phyloP scores from a whole-genome alignment of 2,888 invertebrate genomes.

The Diplazon laetatorius region DNA sequence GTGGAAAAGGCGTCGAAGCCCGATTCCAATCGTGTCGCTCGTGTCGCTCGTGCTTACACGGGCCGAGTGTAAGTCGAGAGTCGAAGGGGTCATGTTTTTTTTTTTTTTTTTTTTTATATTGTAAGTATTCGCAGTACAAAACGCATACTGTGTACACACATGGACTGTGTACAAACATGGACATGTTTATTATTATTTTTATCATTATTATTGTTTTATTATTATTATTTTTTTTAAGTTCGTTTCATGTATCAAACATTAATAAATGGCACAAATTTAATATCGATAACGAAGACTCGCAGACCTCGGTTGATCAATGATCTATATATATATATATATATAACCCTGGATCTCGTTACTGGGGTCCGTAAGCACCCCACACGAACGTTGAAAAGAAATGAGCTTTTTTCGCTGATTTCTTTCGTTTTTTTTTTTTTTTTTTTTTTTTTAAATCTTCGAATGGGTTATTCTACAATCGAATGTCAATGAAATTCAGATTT shows the following conservation, averaged over 20 bases:
- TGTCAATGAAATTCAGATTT: too few species aligned
- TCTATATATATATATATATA: too few species aligned
- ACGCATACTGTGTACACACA: constrained; percentile 68
- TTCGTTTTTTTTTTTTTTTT: too few species aligned
- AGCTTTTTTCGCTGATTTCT: too few species aligned
- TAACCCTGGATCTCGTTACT: too few species aligned
- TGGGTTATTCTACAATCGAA: too few species aligned
- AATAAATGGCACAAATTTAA: constrained; percentile 72
- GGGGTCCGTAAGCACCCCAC: too few species aligned
- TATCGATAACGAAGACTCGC: constrained; percentile 38
- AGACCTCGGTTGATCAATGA: neutral
- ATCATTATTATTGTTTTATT: constrained; percentile 61
- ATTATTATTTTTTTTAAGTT: constrained; percentile 71
- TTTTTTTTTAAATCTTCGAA: too few species aligned
- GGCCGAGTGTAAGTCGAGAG: constrained; percentile 67
- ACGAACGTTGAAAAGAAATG: too few species aligned
- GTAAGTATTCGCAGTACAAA: constrained; percentile 63
- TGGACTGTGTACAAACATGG: too few species aligned
- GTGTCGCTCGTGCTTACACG: constrained; percentile 65
- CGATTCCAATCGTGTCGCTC: constrained; percentile 76
- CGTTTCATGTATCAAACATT: constrained; percentile 72
- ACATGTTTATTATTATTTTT: too few species aligned
- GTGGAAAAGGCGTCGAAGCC: constrained; percentile 71
- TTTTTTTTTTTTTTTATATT: too few species aligned
- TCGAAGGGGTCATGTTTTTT: constrained; percentile 65